Conservation (phyloP, 2,797 vertebrate genomes). For the Cossypha niveicapilla region DNA sequence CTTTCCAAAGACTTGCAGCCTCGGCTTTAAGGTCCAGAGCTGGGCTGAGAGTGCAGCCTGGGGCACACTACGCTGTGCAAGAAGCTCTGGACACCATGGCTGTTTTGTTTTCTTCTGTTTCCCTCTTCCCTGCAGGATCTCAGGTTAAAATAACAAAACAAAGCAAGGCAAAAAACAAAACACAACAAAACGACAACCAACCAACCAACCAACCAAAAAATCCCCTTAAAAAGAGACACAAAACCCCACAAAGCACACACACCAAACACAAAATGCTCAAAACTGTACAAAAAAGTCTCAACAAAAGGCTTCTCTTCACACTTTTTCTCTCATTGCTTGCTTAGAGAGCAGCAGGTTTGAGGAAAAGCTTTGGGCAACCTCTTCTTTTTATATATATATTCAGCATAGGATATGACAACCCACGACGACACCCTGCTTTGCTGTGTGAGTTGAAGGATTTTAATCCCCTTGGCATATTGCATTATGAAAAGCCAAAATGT, state of each 20-base stretch:
- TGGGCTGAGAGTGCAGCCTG: neutral
- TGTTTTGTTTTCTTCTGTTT: neutral
- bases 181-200: neutral
- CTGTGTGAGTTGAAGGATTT: neutral
- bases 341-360: neutral
- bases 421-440: neutral
- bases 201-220: neutral
- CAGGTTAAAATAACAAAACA: too few species aligned
- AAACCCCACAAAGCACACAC: neutral
- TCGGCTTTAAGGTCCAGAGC: neutral
- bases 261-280: neutral
- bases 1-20: neutral
- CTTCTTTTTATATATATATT: neutral
- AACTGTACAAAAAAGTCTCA: neutral
- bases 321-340: neutral
- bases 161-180: too few species aligned
- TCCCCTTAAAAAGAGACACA: neutral
- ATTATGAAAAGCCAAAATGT: neutral
- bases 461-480: neutral
- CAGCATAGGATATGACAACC: neutral
- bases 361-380: rapidly evolving
- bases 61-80: rapidly evolving
- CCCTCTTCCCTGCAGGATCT: neutral
- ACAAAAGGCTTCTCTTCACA: neutral
- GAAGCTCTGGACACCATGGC: rapidly evolving